Evolutionary conservation across 2,113 vertebrate species (phyloP).

Genomic region (Loxodonta africana): DNA sequence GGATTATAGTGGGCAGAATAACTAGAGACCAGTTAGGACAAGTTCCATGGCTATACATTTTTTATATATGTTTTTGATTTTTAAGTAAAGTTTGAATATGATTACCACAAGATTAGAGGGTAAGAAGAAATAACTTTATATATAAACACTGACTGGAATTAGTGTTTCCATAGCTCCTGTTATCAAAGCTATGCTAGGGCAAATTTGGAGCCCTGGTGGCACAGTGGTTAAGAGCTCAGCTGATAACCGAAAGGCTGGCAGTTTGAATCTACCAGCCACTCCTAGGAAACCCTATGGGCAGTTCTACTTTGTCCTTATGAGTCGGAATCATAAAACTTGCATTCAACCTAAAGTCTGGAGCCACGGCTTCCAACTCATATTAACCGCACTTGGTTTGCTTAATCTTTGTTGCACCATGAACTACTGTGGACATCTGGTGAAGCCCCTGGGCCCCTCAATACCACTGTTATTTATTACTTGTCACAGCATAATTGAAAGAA

Average conservation of each 20-base stretch:
- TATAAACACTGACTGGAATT: background rate
- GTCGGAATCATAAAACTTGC: background rate
- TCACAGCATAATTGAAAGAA: conserved; percentile 6
- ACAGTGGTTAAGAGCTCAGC: too few relatives aligned
- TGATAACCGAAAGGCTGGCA: too few relatives aligned
- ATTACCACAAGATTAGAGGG: background rate
- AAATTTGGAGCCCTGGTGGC: too few relatives aligned
- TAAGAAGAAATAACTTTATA: background rate
- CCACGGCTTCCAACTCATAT: background rate
- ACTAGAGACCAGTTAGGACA: background rate
- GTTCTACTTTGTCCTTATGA: too few relatives aligned
- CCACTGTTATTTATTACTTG: background rate
- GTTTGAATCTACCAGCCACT: too few relatives aligned
- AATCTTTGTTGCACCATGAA: background rate
- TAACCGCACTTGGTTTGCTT: background rate
- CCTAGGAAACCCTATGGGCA: too few relatives aligned
- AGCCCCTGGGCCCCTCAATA: background rate
- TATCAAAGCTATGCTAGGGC: background rate
- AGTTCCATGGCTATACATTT: background rate
- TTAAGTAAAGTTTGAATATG: conserved; percentile 19
- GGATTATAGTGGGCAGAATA: background rate
- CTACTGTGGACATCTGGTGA: background rate
- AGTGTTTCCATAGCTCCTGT: background rate
- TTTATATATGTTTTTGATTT: background rate
- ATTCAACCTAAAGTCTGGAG: background rate